Base-by-base conservation (phyloP, 2,888 invertebrate species). In the Dicycla oo region DNA sequence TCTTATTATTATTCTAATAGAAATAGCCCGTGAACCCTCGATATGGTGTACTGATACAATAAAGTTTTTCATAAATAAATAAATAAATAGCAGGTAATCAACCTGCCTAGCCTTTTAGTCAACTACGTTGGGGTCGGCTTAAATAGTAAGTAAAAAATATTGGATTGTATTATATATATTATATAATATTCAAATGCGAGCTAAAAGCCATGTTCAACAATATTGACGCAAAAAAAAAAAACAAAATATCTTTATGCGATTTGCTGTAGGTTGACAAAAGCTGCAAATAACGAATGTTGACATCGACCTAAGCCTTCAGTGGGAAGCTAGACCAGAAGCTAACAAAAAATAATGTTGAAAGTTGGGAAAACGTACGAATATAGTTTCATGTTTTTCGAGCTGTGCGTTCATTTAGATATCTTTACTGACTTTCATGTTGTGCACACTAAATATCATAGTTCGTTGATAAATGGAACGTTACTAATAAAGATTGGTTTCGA, bases 221-320 rank as follows among this genome's bases (percentile, higher is more conserved):
- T 3, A 23, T 18, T n/a, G 40, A 18, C 65, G 7, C n/a, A 64
- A 15, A 23, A 66, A 67, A 66, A 67, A 63, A 45, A 1, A 2
- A 15, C 7, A 4, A 11, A 66, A 45, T 20, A 0, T 15, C 6
- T 45, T 67, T 45, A 15, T 26, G 8, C 4, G 7, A 10, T 66
- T 4, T 10, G 23, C 23, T 65, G 6, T 15, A 23, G 23, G 15
- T 66, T 47, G 43, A 69, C 20, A 26, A 54, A 69, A 53, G 69
- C 43, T 43, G 23, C 30, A 70, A 70, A 34, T 70, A 69, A 70
- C 20, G 53, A 70, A 43, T 34, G 20, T 8, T 26, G 53, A 43
- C 53, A 43, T 43, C 7, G 69, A 43, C 34, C 7, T 67, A 47
- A 67, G 67, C 67, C 23, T 7, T 61, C 43, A 43, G 66, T 34